Evolutionary conservation across 1,140 invertebrate genomes (phyloP).

Genomic region (Papilio helenus): DNA sequence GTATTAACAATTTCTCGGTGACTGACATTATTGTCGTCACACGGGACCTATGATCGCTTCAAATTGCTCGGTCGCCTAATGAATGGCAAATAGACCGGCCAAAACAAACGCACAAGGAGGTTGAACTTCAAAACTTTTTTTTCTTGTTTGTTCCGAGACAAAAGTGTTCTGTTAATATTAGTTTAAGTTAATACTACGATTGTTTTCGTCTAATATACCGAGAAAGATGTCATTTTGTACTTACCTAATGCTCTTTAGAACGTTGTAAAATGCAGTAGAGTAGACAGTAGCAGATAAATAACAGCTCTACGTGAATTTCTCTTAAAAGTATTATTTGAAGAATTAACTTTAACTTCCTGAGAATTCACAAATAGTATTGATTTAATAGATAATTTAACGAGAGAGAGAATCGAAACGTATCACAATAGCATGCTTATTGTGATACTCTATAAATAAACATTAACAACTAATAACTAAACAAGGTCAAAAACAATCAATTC

Average conservation of each 20-base stretch:
- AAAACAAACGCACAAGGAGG: slow-evolving; percentile 28
- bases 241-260: neutral
- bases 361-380: neutral
- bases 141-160: slow-evolving; percentile 15
- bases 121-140: slow-evolving; percentile 29
- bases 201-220: neutral
- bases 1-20: neutral
- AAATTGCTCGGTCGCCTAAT: slow-evolving; percentile 65
- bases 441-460: neutral
- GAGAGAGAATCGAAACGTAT: too few relatives aligned
- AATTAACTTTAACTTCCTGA: neutral
- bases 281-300: neutral
- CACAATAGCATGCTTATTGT: neutral
- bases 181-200: neutral
- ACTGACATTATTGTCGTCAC: slow-evolving; percentile 60
- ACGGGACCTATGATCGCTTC: slow-evolving; percentile 62
- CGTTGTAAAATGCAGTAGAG: neutral
- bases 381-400: too few relatives aligned
- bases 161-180: slow-evolving; percentile 21
- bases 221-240: neutral
- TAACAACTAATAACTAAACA: neutral
- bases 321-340: neutral
- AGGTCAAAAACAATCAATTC: slow-evolving; percentile 36
- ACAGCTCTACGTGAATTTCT: neutral
- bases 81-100: slow-evolving; percentile 53